Conservation (phyloP, 2,797 vertebrate species). For the Anguilla marmorata region DNA sequence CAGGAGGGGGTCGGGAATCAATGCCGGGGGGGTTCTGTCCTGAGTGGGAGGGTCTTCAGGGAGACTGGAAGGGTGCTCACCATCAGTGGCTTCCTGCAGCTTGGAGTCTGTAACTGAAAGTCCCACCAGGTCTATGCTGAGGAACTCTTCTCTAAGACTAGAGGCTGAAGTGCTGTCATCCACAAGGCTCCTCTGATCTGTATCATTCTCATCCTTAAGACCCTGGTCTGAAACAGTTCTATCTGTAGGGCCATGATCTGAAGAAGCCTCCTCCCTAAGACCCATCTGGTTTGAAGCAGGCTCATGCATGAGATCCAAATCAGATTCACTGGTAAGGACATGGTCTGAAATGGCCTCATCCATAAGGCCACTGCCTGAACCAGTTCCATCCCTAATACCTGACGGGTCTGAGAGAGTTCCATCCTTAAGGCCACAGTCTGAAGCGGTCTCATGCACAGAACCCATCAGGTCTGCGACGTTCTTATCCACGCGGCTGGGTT, state of each 20-base stretch:
- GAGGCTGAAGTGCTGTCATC: neutral
- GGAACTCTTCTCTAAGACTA: slow-evolving; percentile 55
- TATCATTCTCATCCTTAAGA: neutral
- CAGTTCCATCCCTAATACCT: neutral
- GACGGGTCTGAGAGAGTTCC: neutral
- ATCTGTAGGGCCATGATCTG: neutral
- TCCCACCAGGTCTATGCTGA: slow-evolving; percentile 62
- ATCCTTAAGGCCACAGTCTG: neutral
- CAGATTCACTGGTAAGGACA: slow-evolving; percentile 38
- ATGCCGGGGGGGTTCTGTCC: slow-evolving; percentile 58
- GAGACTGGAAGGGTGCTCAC: slow-evolving; percentile 59
- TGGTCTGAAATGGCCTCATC: slow-evolving; percentile 40
- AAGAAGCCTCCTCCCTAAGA: neutral
- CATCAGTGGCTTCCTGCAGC: slow-evolving; percentile 35
- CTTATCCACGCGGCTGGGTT: neutral
- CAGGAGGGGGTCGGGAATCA: slow-evolving; percentile 75
- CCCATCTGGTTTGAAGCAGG: neutral
- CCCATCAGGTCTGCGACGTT: neutral
- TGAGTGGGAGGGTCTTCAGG: slow-evolving; percentile 56
- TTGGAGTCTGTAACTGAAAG: slow-evolving; percentile 57
- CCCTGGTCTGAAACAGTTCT: neutral
- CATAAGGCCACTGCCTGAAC: neutral
- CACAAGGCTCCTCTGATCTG: neutral
- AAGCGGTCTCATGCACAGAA: neutral
- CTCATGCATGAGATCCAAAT: neutral